Evolutionary conservation across 1,140 invertebrate genomes (phyloP).

Genomic region (Bicyclus anynana): DNA sequence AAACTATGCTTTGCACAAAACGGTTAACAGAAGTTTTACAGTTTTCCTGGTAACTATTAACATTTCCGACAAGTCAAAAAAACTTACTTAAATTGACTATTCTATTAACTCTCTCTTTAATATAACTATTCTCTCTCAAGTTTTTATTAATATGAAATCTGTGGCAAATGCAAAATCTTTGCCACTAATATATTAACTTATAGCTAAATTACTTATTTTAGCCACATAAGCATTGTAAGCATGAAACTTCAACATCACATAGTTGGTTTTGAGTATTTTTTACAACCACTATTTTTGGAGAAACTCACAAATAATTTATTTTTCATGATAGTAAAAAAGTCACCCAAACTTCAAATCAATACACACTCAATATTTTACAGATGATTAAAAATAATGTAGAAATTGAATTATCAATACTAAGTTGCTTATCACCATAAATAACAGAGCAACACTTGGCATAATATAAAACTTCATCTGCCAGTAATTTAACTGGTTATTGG

Average conservation of each 20-base stretch:
- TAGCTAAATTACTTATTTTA: slow-evolving; percentile 46
- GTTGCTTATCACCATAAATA: too few species aligned
- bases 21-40: too few species aligned
- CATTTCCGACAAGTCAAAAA: too few species aligned
- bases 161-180: slow-evolving; percentile 30
- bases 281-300: slow-evolving; percentile 33
- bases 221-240: slow-evolving; percentile 65
- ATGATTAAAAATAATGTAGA: too few species aligned
- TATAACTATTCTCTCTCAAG: neutral
- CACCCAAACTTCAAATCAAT: neutral
- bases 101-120: neutral
- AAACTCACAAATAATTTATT: slow-evolving; percentile 2
- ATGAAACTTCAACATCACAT: slow-evolving; percentile 46
- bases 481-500: too few species aligned
- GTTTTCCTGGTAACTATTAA: too few species aligned
- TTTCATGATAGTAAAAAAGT: neutral
- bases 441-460: too few species aligned
- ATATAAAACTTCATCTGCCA: too few species aligned
- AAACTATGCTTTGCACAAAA: too few species aligned
- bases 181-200: slow-evolving; percentile 50
- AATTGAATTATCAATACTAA: too few species aligned
- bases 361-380: neutral
- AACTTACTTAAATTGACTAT: too few species aligned
- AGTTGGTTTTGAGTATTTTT: slow-evolving; percentile 45
- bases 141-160: neutral